These are phyloP conservation scores for Pogona vitticeps DNA, from an alignment of 2,113 vertebrate genomes.

Conservation along the genomic window DNA sequence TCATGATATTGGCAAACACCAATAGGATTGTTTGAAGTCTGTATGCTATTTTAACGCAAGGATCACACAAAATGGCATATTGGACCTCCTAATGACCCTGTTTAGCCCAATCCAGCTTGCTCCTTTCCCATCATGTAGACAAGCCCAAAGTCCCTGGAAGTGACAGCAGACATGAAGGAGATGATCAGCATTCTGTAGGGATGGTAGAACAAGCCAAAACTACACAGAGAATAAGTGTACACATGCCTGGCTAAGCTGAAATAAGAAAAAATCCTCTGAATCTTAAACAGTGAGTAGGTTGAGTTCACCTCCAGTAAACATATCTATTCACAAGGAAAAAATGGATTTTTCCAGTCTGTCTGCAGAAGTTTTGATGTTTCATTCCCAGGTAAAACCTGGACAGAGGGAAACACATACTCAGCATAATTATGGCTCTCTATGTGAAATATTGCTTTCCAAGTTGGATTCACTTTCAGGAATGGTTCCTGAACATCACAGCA, in stretches of 20 bases:
- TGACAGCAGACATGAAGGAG: too few species aligned
- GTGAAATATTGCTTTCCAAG: background rate
- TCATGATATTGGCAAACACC: too few species aligned
- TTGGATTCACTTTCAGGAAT: background rate
- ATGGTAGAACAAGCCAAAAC: background rate
- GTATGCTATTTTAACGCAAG: too few species aligned
- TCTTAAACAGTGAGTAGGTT: background rate
- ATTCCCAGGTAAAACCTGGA: background rate
- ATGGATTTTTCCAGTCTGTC: background rate
- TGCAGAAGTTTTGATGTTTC: background rate
- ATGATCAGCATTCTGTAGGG: too few species aligned
- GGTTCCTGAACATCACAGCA: slow-evolving; percentile 40
- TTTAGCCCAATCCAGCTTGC: too few species aligned
- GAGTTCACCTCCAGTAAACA: background rate
- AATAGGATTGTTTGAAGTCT: too few species aligned
- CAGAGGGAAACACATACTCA: background rate
- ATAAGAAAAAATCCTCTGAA: background rate
- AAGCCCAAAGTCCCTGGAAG: too few species aligned
- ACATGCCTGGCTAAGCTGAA: background rate
- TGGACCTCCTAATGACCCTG: too few species aligned
- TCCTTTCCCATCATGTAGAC: too few species aligned
- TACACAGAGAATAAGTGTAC: background rate
- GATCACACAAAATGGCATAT: too few species aligned
- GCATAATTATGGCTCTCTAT: background rate
- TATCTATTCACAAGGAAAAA: rapidly evolving